A percentile compares a stretch with the other conserved stretches of the same genome.
These are phyloP conservation scores for Dendrocopos noguchii DNA, from an alignment of 2,113 vertebrate genomes.

Conservation along the genomic window DNA sequence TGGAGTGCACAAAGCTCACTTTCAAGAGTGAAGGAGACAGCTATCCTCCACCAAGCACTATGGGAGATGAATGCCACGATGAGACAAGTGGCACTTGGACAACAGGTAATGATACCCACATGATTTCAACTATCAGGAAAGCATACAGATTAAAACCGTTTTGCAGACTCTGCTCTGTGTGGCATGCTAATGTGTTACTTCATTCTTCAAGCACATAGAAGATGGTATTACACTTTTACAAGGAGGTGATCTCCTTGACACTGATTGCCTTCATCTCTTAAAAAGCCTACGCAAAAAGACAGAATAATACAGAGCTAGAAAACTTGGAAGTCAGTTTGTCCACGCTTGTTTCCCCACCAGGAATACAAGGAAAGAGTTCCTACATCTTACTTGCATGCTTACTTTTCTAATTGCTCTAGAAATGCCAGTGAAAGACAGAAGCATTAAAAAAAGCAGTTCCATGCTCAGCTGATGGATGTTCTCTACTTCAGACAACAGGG, in stretches of 20 bases:
- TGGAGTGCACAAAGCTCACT: neutral
- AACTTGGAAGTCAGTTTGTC: neutral
- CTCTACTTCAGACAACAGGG: neutral
- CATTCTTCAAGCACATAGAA: too few species aligned
- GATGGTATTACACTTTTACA: too few species aligned
- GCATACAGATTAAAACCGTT: neutral
- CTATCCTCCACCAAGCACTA: neutral
- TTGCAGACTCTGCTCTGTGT: neutral
- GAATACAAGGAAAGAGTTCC: neutral
- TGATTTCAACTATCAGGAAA: neutral
- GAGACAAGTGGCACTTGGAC: neutral
- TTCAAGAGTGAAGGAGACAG: neutral
- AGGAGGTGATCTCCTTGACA: too few species aligned
- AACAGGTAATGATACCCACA: neutral
- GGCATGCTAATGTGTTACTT: too few species aligned
- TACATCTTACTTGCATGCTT: neutral
- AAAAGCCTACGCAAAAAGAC: too few species aligned
- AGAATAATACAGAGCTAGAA: neutral
- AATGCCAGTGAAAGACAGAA: neutral
- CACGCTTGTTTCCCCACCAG: neutral
- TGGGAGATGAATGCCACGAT: fast-evolving
- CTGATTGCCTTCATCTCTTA: too few species aligned
- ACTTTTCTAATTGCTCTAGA: neutral
- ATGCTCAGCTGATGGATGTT: neutral
- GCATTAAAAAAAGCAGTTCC: neutral